These are phyloP conservation scores for Molothrus aeneus DNA, from an alignment of 2,797 vertebrate species.

Conservation along the genomic window DNA sequence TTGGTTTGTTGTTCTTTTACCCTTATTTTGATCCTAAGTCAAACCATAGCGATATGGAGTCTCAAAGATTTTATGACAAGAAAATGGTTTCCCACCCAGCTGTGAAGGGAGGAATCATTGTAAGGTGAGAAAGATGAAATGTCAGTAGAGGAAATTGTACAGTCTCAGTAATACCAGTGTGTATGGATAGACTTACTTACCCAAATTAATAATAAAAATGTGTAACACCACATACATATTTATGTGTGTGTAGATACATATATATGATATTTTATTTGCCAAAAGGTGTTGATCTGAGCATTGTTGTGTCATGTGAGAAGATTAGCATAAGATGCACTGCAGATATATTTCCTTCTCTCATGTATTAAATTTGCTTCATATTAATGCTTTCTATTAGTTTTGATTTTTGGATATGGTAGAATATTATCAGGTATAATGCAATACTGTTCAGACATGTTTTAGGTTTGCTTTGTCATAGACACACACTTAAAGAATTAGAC, in stretches of 20 bases:
- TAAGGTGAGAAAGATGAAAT: not conserved
- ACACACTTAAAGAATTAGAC: not conserved
- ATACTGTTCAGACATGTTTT: not conserved
- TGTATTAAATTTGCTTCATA: not conserved
- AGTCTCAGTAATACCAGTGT: not conserved
- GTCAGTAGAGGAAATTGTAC: not conserved
- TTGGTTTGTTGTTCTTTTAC: not conserved
- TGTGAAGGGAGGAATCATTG: not conserved
- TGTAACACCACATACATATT: not conserved
- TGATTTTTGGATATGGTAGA: not conserved
- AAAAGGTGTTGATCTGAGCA: not conserved
- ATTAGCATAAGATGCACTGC: not conserved
- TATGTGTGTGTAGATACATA: not conserved
- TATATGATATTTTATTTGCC: not conserved
- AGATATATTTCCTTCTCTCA: not conserved
- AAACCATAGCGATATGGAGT: not conserved
- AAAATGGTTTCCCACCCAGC: not conserved
- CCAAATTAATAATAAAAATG: not conserved
- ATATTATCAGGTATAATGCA: not conserved
- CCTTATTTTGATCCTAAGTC: not conserved
- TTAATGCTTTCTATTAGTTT: not conserved
- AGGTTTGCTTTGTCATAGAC: not conserved
- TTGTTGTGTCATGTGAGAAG: not conserved
- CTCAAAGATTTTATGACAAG: not conserved
- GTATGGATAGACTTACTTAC: not conserved